Conservation (phyloP, 2,113 vertebrate species). For the Erythrocebus patas region DNA sequence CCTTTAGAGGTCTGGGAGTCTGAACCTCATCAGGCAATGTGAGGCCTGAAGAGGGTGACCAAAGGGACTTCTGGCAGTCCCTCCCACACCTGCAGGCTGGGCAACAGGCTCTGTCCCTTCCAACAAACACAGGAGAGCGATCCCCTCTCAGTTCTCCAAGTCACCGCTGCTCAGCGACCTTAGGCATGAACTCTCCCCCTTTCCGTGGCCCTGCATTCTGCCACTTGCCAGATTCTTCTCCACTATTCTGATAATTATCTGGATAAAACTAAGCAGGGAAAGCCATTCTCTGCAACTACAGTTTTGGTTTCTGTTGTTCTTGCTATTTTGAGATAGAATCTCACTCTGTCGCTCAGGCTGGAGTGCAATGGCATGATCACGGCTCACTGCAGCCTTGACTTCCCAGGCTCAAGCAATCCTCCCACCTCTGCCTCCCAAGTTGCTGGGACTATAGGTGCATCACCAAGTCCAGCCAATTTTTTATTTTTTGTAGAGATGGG, state of each 20-base stretch:
- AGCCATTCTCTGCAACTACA: background rate
- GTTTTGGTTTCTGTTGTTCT: background rate
- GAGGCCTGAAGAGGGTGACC: background rate
- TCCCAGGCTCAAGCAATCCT: too few species aligned
- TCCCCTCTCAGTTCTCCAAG: background rate
- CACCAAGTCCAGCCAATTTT: too few species aligned
- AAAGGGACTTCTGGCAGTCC: background rate
- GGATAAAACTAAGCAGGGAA: background rate
- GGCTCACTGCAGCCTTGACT: too few species aligned
- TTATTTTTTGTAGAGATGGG: too few species aligned
- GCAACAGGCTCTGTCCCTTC: background rate
- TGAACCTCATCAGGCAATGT: background rate
- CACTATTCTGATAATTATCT: background rate
- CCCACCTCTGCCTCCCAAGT: too few species aligned
- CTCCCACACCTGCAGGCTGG: background rate
- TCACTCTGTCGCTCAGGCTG: too few species aligned
- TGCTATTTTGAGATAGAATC: too few species aligned
- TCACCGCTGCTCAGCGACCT: background rate
- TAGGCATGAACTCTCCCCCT: background rate
- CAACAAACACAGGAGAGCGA: rapidly evolving
- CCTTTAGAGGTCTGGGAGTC: background rate
- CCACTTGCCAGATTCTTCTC: background rate
- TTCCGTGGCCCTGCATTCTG: background rate
- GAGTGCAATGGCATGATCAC: too few species aligned
- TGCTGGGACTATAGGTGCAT: too few species aligned